Evolutionary conservation across 2,888 invertebrate species (phyloP).

Genomic region (Lamellibrachia columna): DNA sequence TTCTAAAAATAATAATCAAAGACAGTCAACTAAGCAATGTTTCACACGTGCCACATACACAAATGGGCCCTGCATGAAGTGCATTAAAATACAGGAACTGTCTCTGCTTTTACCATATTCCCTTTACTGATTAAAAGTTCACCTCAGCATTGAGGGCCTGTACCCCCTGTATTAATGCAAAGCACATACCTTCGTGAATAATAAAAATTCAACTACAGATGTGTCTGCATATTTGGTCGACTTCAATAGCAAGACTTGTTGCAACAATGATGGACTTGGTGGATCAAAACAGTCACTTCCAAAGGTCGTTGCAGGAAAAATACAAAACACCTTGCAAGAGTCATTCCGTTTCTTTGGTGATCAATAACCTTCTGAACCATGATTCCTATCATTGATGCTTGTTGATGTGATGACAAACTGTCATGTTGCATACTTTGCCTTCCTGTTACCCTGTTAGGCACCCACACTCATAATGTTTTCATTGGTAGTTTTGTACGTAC

Average conservation of each 20-base stretch:
- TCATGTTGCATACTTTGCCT: not conserved
- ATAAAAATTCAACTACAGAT: not conserved
- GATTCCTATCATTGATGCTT: not conserved
- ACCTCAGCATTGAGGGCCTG: too few relatives aligned
- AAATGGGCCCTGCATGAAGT: not conserved
- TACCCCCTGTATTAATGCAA: not conserved
- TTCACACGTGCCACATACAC: not conserved
- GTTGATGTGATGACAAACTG: not conserved
- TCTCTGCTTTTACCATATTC: not conserved
- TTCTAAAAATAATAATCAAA: not conserved
- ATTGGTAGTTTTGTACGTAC: not conserved
- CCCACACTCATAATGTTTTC: not conserved
- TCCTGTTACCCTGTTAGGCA: not conserved
- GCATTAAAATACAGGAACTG: not conserved
- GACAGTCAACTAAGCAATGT: not conserved
- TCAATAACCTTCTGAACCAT: not conserved
- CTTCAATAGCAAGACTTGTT: not conserved
- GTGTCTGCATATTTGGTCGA: not conserved
- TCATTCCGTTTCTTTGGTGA: not conserved
- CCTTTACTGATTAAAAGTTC: not conserved
- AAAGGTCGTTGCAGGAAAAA: not conserved
- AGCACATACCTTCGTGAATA: not conserved
- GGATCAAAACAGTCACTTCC: not conserved
- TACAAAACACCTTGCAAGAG: not conserved
- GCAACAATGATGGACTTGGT: not conserved